Conservation (phyloP, 2,888 invertebrate species). For the Perizoma affinitatum region DNA sequence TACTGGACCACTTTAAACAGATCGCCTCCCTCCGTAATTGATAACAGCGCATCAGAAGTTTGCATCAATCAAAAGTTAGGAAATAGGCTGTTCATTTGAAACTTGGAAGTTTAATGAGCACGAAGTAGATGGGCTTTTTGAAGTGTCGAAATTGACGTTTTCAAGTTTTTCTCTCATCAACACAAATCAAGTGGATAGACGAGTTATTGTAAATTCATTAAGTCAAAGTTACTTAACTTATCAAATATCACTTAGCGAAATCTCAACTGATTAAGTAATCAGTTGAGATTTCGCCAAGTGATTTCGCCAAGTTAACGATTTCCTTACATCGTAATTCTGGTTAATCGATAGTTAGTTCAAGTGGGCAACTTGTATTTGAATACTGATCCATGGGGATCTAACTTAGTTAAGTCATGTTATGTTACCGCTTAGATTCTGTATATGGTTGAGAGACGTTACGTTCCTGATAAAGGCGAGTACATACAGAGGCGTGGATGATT, state of each 20-base stretch:
- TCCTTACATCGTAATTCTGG: constrained; percentile 19
- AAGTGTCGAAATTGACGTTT: constrained; percentile 16
- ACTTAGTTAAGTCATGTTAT: constrained; percentile 30
- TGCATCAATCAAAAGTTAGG: constrained; percentile 38
- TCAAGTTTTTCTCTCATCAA: neutral
- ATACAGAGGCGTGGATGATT: no score
- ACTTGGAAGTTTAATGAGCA: constrained; percentile 21
- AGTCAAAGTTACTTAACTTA: no score
- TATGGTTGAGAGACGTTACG: no score
- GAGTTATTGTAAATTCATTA: no score
- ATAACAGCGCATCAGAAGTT: constrained; percentile 33
- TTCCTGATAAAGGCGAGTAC: no score
- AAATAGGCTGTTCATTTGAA: constrained; percentile 34
- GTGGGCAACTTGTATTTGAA: constrained; percentile 29
- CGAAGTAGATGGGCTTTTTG: constrained; percentile 6
- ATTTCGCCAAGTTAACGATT: no score
- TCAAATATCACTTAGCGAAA: neutral
- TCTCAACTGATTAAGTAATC: neutral
- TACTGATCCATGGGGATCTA: constrained; percentile 34
- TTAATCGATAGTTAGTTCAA: constrained; percentile 29
- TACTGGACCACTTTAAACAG: constrained; percentile 44
- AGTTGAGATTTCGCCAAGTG: no score
- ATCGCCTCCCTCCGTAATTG: constrained; percentile 30
- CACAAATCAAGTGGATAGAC: no score
- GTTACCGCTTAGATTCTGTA: neutral